Conservation (phyloP, 2,797 vertebrate genomes). For the Carapus acus region DNA sequence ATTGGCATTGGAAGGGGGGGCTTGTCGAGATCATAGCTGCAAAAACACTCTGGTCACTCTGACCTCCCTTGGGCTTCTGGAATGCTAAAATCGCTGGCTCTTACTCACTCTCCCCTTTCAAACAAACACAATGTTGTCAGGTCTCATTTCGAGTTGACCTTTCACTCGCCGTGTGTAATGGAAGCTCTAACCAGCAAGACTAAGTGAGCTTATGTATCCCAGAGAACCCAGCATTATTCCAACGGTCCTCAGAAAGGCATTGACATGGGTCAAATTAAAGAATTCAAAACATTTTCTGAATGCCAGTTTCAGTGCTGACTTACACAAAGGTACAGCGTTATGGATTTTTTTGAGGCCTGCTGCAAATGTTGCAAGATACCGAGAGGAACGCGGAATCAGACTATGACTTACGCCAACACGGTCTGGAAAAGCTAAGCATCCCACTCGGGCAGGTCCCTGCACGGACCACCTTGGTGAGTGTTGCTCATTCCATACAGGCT, state of each 20-base stretch:
- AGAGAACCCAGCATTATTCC: neutral
- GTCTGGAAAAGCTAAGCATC: conserved; percentile 45
- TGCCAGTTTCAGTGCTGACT: too few relatives aligned
- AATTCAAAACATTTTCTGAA: too few relatives aligned
- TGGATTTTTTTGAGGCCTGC: too few relatives aligned
- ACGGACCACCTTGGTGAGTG: conserved; percentile 60
- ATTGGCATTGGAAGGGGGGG: conserved; percentile 12
- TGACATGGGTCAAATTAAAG: conserved; percentile 8
- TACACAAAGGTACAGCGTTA: too few relatives aligned
- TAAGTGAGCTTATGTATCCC: conserved; percentile 10
- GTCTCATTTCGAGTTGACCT: conserved; percentile 37
- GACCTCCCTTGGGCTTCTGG: conserved; percentile 36
- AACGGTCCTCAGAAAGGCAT: neutral
- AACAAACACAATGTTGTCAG: conserved; percentile 30
- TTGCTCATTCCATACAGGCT: conserved; percentile 27
- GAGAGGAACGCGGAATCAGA: conserved; percentile 24
- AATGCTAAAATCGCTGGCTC: conserved; percentile 35
- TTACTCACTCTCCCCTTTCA: conserved; percentile 32
- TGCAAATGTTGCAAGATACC: conserved; percentile 34
- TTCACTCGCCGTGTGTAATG: conserved; percentile 30
- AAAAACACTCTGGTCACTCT: conserved; percentile 24
- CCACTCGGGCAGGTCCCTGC: conserved; percentile 57
- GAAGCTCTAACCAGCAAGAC: conserved; percentile 24
- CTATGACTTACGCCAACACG: conserved; percentile 19
- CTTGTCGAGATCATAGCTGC: conserved; percentile 14